Base-by-base conservation (phyloP, 2,888 invertebrate genomes). In the Seladonia tumulorum region DNA sequence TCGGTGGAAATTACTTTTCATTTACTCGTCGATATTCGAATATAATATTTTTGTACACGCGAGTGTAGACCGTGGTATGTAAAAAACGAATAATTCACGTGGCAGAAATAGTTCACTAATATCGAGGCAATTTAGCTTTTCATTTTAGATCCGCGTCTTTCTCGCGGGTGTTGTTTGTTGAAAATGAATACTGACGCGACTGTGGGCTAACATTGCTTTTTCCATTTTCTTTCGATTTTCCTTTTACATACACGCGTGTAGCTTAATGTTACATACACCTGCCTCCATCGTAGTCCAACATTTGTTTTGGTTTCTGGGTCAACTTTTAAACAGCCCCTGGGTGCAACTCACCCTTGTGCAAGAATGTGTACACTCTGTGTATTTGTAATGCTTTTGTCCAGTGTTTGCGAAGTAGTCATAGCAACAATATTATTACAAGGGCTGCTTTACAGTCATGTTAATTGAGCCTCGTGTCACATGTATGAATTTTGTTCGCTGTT, bases 281-380 rank as follows among this genome's bases (percentile, higher is more conserved):
- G 10, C 57, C n/a, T 12, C 57, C n/a, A n/a, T n/a, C 57, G 5
- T 57, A 1, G 4, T 57, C n/a, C 57, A 57, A 57, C 57, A 57
- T n/a, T 57, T 57, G 12, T 57, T 57, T 57, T 57, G 57, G 57
- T 57, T 57, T 57, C n/a, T 57, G n/a, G 57, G 57, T 57, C n/a
- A 57, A 12, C n/a, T 57, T 57, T 57, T 57, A n/a, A 57, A 57
- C n/a, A 57, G n/a, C n/a, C 12, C n/a, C 57, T 12, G n/a, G 45
- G n/a, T n/a, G n/a, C 57, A 57, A 1, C 12, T 12, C 12, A 12
- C n/a, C 12, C 12, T n/a, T 3, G 12, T n/a, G 5, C n/a, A 57
- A n/a, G 12, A 25, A 57, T 57, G 57, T 57, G 57, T 0, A 57
- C 57, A n/a, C 57, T n/a, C 12, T 57, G 57, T n/a, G n/a, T 10